These are phyloP conservation scores for Drosophila leontia DNA, from an alignment of 1,140 invertebrate genomes.

Conservation along the genomic window DNA sequence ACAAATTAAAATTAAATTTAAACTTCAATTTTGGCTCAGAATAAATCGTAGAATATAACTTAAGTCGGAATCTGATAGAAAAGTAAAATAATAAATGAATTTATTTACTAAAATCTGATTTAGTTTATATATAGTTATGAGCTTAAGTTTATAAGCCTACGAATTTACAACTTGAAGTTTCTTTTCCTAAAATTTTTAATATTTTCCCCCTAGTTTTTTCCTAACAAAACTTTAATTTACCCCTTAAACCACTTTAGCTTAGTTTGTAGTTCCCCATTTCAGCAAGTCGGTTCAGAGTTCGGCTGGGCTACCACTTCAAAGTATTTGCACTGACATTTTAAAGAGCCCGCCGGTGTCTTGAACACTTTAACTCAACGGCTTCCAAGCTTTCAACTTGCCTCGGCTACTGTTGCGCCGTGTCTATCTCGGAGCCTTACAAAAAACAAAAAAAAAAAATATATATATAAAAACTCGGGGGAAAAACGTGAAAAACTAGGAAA, in stretches of 20 bases:
- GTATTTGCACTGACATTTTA: conserved; percentile 26
- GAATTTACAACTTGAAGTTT: too few relatives aligned
- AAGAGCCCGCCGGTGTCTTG: conserved; percentile 23
- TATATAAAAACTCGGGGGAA: conserved; percentile 10
- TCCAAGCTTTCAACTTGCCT: conserved; percentile 10
- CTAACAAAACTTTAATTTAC: not conserved
- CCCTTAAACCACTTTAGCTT: conserved; percentile 2
- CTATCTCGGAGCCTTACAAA: conserved; percentile 24
- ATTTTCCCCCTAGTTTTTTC: too few relatives aligned
- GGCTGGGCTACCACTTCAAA: not conserved
- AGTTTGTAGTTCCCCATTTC: conserved; percentile 16
- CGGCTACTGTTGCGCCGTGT: conserved; percentile 24
- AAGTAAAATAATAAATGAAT: not conserved
- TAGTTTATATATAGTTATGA: too few relatives aligned
- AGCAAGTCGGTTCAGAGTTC: conserved; percentile 19
- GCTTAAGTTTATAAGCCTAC: too few relatives aligned
- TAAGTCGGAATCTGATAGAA: not conserved
- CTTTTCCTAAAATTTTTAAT: too few relatives aligned
- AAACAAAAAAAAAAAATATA: conserved; percentile 24
- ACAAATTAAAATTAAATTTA: not conserved
- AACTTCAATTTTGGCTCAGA: not conserved
- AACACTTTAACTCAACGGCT: conserved; percentile 21
- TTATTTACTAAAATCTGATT: too few relatives aligned
- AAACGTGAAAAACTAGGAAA: conserved; percentile 19
- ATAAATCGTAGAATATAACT: not conserved